phyloP scores from a whole-genome alignment of 2,888 invertebrate genomes.

The Salticus scenicus region DNA sequence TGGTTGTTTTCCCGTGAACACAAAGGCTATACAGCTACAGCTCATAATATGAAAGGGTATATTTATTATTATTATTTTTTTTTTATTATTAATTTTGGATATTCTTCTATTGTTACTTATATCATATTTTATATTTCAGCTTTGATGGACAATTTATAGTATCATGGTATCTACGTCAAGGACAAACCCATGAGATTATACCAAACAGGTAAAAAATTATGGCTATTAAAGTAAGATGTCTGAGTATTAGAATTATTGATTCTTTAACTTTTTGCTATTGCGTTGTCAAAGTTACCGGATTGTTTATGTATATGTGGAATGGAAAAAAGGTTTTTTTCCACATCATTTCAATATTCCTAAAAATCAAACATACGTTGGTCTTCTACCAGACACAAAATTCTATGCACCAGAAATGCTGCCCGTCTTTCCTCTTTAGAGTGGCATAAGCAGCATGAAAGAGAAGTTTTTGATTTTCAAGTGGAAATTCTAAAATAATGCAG shows the following conservation, averaged over 20 bases:
- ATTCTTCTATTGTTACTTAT: too few species aligned
- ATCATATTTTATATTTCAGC: not conserved
- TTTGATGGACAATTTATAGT: conserved; percentile 35
- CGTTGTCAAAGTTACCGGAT: conserved; percentile 20
- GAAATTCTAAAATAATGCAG: too few species aligned
- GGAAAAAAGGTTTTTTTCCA: conserved; percentile 44
- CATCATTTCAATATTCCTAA: conserved; percentile 26
- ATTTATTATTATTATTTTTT: not conserved
- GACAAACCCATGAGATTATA: not conserved
- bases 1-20: conserved; percentile 1
- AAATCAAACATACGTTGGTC: conserved; percentile 30
- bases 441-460: too few species aligned
- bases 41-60: conserved; percentile 38
- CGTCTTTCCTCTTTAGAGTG: too few species aligned
- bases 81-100: too few species aligned
- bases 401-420: too few species aligned
- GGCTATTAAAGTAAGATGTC: not conserved
- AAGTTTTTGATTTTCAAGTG: too few species aligned
- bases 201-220: conserved; percentile 24
- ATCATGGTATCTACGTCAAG: not conserved
- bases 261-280: conserved; percentile 46
- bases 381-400: not conserved
- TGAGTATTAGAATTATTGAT: conserved; percentile 24
- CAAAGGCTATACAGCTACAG: conserved; percentile 16
- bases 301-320: conserved; percentile 14